Conservation (phyloP, 2,797 vertebrate species). For the Sebastes aleutianus region DNA sequence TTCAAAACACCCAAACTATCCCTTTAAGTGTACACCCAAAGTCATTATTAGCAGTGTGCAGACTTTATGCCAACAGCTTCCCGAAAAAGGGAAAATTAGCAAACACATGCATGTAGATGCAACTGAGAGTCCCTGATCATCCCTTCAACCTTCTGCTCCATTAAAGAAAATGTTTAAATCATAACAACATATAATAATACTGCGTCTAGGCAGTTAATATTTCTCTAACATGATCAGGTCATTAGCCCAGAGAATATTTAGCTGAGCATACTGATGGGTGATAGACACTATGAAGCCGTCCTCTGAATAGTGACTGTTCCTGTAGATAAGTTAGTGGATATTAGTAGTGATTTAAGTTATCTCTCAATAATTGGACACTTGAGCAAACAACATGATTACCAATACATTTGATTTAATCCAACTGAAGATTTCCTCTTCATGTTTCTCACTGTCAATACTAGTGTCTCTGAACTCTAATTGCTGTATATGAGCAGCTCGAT, state of each 20-base stretch:
- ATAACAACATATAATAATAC: background rate
- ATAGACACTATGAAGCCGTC: background rate
- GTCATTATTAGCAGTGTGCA: no score
- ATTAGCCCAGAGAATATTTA: background rate
- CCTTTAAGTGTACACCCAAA: no score
- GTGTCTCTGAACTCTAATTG: background rate
- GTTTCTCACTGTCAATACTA: background rate
- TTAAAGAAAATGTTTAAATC: background rate
- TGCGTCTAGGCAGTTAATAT: background rate
- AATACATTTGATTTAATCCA: background rate
- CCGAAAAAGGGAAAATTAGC: no score
- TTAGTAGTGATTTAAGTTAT: background rate
- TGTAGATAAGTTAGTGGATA: background rate
- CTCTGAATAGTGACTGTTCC: background rate
- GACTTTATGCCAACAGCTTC: no score
- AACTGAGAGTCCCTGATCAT: background rate
- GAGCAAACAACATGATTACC: background rate
- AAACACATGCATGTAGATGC: no score
- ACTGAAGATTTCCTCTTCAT: background rate
- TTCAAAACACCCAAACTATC: no score
- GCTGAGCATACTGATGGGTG: no score
- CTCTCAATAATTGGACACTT: background rate
- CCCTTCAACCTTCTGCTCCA: background rate
- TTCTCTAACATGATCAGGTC: background rate
- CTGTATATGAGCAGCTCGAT: background rate